phyloP scores from a whole-genome alignment of 2,888 invertebrate species.

The Ochlodes sylvanus region DNA sequence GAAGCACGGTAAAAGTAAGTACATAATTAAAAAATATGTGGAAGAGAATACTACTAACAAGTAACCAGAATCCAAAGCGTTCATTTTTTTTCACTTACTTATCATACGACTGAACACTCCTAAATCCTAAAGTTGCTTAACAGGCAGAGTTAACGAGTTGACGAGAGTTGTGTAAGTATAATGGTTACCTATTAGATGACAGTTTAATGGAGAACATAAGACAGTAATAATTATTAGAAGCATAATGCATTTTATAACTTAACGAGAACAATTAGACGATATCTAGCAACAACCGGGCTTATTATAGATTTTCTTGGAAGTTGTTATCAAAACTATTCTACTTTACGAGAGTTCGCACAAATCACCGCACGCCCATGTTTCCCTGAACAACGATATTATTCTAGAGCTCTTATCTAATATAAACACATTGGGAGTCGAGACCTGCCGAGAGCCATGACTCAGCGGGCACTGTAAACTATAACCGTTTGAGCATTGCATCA shows the following conservation, averaged over 20 bases:
- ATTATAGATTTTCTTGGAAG: slow-evolving; percentile 21
- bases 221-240: no score
- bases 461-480: slow-evolving; percentile 35
- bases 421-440: slow-evolving; percentile 40
- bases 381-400: slow-evolving; percentile 52
- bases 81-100: no score
- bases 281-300: not conserved
- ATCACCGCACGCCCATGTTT: slow-evolving; percentile 39
- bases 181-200: no score
- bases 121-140: no score
- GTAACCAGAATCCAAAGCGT: no score
- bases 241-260: not conserved
- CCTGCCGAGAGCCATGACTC: slow-evolving; percentile 44
- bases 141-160: no score
- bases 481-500: slow-evolving; percentile 18
- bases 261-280: not conserved
- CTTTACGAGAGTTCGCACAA: slow-evolving; percentile 26
- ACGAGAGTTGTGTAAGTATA: no score
- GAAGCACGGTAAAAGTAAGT: no score
- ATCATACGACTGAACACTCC: no score
- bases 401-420: slow-evolving; percentile 48
- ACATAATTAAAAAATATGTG: no score
- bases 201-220: no score
- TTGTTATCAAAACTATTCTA: slow-evolving; percentile 26
- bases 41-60: no score